A percentile compares a stretch with the other conserved stretches of the same genome.
phyloP scores from a whole-genome alignment of 2,113 vertebrate genomes.

The Sula dactylatra region DNA sequence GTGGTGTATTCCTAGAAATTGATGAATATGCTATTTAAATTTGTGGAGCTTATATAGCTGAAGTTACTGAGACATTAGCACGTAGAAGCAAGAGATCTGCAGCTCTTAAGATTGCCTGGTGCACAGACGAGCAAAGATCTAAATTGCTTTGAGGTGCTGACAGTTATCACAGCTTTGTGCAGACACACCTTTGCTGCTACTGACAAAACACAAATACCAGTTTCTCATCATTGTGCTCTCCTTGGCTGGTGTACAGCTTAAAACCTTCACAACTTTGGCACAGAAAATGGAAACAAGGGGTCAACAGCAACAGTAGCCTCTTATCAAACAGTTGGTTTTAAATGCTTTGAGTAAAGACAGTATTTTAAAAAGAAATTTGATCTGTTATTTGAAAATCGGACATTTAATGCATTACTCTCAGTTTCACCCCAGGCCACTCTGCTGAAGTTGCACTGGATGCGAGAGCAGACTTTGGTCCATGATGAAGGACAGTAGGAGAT shows the following conservation, averaged over 20 bases:
- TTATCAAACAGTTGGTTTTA: not conserved
- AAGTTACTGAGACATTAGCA: not conserved
- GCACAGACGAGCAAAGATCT: not conserved
- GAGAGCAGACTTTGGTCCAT: not conserved
- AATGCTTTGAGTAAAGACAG: not conserved
- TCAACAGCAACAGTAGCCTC: not conserved
- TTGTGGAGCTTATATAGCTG: not conserved
- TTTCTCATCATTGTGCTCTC: not conserved
- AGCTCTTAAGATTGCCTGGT: not conserved
- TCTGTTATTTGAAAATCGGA: not conserved
- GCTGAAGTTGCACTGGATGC: not conserved
- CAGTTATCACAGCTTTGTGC: not conserved
- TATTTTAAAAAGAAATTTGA: not conserved
- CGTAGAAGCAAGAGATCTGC: not conserved
- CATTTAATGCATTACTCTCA: not conserved
- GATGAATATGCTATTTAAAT: not conserved
- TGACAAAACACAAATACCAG: not conserved
- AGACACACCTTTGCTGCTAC: conserved; percentile 9
- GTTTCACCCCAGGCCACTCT: not conserved
- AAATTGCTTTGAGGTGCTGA: not conserved
- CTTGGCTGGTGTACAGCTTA: not conserved
- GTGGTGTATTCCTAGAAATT: conserved; percentile 37
- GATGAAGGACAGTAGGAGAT: not conserved
- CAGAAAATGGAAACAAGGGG: not conserved
- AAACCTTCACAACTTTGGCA: not conserved